These are phyloP conservation scores for Metaphire vulgaris DNA, from an alignment of 1,140 invertebrate species.

Conservation along the genomic window DNA sequence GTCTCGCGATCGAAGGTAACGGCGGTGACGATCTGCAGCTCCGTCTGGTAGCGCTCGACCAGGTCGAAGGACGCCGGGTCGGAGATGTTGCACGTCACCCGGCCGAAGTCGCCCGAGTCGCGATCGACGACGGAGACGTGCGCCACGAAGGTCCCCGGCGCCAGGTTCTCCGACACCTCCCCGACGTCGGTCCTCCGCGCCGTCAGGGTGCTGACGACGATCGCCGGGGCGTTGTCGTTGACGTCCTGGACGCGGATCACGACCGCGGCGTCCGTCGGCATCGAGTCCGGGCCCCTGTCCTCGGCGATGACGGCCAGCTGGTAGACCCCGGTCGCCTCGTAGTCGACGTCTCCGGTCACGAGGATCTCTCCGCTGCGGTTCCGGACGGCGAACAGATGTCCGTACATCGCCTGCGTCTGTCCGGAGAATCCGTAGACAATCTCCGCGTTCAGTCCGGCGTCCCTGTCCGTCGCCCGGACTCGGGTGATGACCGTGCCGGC, in stretches of 20 bases:
- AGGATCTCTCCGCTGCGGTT: conserved; percentile 22
- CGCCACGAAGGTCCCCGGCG: conserved; percentile 27
- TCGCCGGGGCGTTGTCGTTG: conserved; percentile 49
- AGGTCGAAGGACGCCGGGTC: conserved; percentile 21
- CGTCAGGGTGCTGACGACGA: conserved; percentile 22
- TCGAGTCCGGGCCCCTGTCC: conserved; percentile 22
- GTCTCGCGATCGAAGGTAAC: conserved; percentile 23
- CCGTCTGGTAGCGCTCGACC: conserved; percentile 2
- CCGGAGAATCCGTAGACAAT: conserved; percentile 69
- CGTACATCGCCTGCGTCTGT: conserved; percentile 14
- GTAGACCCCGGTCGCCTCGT: conserved; percentile 19
- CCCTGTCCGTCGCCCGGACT: conserved; percentile 59
- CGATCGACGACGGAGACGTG: conserved; percentile 21
- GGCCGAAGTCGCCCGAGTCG: conserved; percentile 18
- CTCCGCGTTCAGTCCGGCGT: conserved; percentile 43
- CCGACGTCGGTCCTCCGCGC: background rate
- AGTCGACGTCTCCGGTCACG: conserved; percentile 14
- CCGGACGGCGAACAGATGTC: conserved; percentile 22
- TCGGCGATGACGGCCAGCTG: conserved; percentile 22
- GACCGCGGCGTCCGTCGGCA: conserved; percentile 21
- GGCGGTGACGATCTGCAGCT: conserved; percentile 22
- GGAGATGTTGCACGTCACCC: conserved; percentile 20
- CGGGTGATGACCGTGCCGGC: conserved; percentile 73
- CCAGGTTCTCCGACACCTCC: conserved; percentile 22
- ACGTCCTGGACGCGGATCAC: conserved; percentile 55